Evolutionary conservation across 2,113 vertebrate genomes (phyloP).

Genomic region (Prunella fulvescens): DNA sequence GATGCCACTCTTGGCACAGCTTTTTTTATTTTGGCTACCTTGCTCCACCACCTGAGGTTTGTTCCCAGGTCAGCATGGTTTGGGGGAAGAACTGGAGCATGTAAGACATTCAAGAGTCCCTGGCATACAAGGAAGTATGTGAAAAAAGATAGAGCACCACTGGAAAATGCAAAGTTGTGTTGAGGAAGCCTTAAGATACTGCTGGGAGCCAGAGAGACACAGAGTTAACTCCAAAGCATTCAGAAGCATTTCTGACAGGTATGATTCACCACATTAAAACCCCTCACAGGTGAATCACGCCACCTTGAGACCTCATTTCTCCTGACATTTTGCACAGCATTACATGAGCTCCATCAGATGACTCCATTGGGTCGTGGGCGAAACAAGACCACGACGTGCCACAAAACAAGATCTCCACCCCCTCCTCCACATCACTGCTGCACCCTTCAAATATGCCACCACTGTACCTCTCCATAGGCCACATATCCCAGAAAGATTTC

Average conservation of each 20-base stretch:
- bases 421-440: neutral
- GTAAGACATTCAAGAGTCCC: neutral
- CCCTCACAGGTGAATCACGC: slow-evolving; percentile 53
- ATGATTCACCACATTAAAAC: slow-evolving; percentile 37
- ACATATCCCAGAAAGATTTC: neutral
- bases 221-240: neutral
- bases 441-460: neutral
- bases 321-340: slow-evolving; percentile 38
- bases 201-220: neutral
- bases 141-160: neutral
- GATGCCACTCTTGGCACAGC: fast-evolving
- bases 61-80: neutral
- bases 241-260: neutral
- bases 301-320: slow-evolving; percentile 37
- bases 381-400: neutral
- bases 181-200: neutral
- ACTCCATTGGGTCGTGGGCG: neutral
- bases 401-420: neutral
- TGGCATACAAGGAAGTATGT: neutral
- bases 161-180: neutral
- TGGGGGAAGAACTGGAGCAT: neutral
- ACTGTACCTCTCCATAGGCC: neutral
- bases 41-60: neutral
- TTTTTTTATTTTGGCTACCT: neutral
- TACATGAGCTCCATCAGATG: slow-evolving; percentile 20